Base-by-base conservation (phyloP, 1,140 invertebrate species). In the Vanessa tameamea region DNA sequence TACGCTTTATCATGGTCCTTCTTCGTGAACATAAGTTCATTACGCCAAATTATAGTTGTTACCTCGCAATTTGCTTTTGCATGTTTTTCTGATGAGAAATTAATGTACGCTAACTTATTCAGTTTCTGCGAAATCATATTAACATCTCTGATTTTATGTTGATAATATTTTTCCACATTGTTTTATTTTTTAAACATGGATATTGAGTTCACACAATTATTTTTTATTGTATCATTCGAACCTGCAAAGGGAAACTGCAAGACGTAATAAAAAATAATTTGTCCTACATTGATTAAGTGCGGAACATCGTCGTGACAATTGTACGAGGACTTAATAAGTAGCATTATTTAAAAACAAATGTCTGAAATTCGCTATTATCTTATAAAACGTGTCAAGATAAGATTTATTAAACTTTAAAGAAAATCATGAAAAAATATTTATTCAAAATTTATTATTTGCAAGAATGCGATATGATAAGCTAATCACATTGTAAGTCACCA, bases 21-120 rank as follows among this genome's bases (percentile, higher is more conserved):
- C 78, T 80, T 83, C 68, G 76, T 80, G 82, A 85, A 82, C 75
- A 76, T 80, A 75, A 85, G 85, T 84, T 87, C 82, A 84, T 88
- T 87, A 88, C 75, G 69, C 77, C 80, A 88, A 89, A 88, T 89
- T 89, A 87, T 82, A 82, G 85, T 86, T 73, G 78, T 87, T 85
- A 79, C 72, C 51, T 69, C 65, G 82, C 79, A 84, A 84, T 88
- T 88, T 87, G 81, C 82, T 78, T 82, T 83, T 81, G 86, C 81
- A 82, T 83, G 82, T 82, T 83, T 81, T 79, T 67, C 73, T 88
- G 84, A 89, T 85, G 86, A 76, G 76, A 80, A 79, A 73, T 78
- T 76, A 80, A 80, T 80, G 77, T 76, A 75, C 53, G 16, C 53
- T 55, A 55, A 55, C 73, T 75, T 75, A 69, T 69, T 68, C 67